Percentiles rank a stretch among this genome's conserved stretches.
phyloP scores from a whole-genome alignment of 1,140 invertebrate species.

The Apis cerana region DNA sequence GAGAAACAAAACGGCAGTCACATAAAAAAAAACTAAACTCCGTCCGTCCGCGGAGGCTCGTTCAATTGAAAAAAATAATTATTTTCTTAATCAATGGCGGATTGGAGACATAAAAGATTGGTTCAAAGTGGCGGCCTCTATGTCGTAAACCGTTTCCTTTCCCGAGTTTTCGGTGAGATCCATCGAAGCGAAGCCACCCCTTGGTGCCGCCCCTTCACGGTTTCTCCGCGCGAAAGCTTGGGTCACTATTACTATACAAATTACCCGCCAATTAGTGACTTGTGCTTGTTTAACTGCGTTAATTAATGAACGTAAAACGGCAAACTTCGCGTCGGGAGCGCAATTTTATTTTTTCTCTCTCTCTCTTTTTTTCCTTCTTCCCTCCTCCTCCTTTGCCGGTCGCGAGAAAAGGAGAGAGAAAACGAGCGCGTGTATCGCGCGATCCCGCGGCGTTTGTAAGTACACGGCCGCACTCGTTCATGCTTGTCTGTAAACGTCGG shows the following conservation, averaged over 20 bases:
- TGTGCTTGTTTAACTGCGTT: slow-evolving; percentile 75
- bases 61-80: slow-evolving; percentile 36
- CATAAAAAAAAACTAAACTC: background rate
- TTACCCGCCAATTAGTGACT: slow-evolving; percentile 78
- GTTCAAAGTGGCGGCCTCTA: slow-evolving; percentile 30
- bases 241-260: slow-evolving; percentile 76
- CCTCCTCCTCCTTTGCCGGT: no score
- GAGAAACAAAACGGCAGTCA: background rate
- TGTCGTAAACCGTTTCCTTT: slow-evolving; percentile 30
- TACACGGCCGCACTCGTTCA: slow-evolving; percentile 5
- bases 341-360: slow-evolving; percentile 31
- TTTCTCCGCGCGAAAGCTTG: slow-evolving; percentile 49
- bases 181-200: slow-evolving; percentile 43
- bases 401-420: slow-evolving; percentile 3
- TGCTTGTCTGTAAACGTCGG: slow-evolving; percentile 29
- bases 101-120: slow-evolving; percentile 36
- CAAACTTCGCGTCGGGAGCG: slow-evolving; percentile 51
- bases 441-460: slow-evolving; percentile 60
- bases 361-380: no score
- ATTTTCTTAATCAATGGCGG: slow-evolving; percentile 47
- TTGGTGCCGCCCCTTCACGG: slow-evolving; percentile 21
- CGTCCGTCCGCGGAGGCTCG: background rate
- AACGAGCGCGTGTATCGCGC: slow-evolving; percentile 10
- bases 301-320: slow-evolving; percentile 77
- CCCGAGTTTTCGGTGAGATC: slow-evolving; percentile 55